Conservation (phyloP, 2,113 vertebrate genomes). For the Centropristis striata region DNA sequence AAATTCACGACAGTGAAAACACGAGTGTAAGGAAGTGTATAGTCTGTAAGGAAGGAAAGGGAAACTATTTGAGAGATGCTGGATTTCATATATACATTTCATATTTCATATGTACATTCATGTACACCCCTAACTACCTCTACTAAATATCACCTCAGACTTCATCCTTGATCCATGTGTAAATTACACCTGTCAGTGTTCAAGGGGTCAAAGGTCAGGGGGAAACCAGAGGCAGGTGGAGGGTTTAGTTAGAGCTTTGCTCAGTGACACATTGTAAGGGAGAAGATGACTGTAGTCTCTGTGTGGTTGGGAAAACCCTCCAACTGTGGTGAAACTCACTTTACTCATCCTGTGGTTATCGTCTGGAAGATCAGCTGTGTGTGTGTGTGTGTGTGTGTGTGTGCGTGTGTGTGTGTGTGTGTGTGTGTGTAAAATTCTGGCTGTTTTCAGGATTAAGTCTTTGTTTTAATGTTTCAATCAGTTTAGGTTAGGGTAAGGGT, state of each 20-base stretch:
- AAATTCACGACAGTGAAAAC: too few relatives aligned
- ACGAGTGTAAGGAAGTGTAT: too few relatives aligned
- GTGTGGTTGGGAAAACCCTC: slow-evolving; percentile 25
- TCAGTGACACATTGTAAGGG: background rate
- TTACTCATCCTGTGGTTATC: slow-evolving; percentile 12
- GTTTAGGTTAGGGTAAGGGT: too few relatives aligned
- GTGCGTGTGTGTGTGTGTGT: slow-evolving; percentile 27
- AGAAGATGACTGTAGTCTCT: background rate
- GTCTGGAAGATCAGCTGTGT: background rate
- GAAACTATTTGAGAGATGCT: too few relatives aligned
- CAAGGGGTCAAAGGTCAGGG: background rate
- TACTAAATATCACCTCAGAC: background rate
- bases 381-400: slow-evolving; percentile 14
- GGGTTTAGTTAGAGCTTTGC: background rate
- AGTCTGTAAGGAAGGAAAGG: too few relatives aligned
- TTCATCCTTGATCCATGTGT: too few relatives aligned
- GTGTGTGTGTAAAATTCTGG: slow-evolving; percentile 16
- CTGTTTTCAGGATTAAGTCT: too few relatives aligned
- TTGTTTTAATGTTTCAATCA: too few relatives aligned
- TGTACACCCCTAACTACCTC: too few relatives aligned
- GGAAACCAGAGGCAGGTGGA: background rate
- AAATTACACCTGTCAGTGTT: background rate
- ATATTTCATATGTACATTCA: too few relatives aligned
- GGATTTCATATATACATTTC: too few relatives aligned
- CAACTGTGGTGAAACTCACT: slow-evolving; percentile 8